Conservation (phyloP, 2,888 invertebrate species). For the Drosophila maculinotata region DNA sequence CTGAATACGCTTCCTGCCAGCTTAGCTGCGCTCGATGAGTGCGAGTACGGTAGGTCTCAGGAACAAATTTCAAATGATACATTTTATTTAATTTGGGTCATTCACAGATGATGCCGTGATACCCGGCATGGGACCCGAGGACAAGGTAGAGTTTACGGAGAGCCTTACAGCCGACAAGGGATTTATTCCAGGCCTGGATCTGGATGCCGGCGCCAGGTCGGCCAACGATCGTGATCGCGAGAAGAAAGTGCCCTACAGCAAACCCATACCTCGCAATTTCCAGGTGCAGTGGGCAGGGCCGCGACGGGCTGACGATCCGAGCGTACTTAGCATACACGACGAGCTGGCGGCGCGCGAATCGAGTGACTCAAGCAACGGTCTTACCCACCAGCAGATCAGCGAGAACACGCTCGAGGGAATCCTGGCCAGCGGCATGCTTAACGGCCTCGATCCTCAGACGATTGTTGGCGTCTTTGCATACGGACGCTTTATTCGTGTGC, state of each 20-base stretch:
- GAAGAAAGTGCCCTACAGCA: constrained; percentile 96
- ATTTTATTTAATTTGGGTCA: neutral
- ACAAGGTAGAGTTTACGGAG: constrained; percentile 92
- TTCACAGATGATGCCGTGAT: constrained; percentile 90
- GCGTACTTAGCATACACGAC: constrained; percentile 69
- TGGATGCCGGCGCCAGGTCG: constrained; percentile 87
- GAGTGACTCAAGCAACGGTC: constrained; percentile 86
- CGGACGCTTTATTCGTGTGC: constrained; percentile 92
- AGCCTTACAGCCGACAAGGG: constrained; percentile 87
- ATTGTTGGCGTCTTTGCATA: constrained; percentile 93
- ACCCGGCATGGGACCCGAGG: constrained; percentile 99
- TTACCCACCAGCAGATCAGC: constrained; percentile 88
- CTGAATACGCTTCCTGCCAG: constrained; percentile 96
- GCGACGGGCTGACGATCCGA: constrained; percentile 86
- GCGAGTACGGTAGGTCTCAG: constrained; percentile 87
- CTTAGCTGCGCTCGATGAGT: constrained; percentile 89
- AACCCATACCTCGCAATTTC: constrained; percentile 98
- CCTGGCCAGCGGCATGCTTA: constrained; percentile 88
- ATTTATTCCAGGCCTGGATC: constrained; percentile 94
- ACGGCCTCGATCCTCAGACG: constrained; percentile 91
- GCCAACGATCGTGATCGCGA: constrained; percentile 89
- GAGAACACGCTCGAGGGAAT: constrained; percentile 89
- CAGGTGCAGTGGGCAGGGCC: constrained; percentile 98
- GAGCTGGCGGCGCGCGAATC: constrained; percentile 85
- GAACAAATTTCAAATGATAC: neutral